Evolutionary conservation across 2,797 vertebrate species (phyloP), one percentile per base, ranked within the genome.

Genomic region (Acanthurus tractus): DNA sequence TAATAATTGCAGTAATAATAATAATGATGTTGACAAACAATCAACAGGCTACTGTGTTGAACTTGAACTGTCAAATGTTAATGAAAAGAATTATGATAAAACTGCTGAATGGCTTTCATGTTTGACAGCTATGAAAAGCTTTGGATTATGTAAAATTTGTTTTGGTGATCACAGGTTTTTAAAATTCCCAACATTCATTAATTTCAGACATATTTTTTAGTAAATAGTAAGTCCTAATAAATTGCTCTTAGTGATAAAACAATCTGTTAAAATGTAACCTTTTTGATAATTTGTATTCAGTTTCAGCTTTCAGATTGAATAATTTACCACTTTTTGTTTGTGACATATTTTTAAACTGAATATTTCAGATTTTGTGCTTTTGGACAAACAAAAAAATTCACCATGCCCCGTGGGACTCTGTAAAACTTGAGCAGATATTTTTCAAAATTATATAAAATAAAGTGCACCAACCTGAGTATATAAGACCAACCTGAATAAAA

Each of bases 1-100:
- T 54, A 22, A 61, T 44, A 62, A 62, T n/a, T 29, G 25, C 25
- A 38, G 38, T 0, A 57, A 6, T 22, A 52, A 29, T 14, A 29
- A 2, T 42, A 58, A 48, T 50, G 44, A 50, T 76, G 14, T 61
- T 67, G 49, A 64, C 36, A 65, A 63, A 15, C 4, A 70, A 20
- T 67, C 58, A 38, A 40, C 25, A 62, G 49, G n/a, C 8, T 62
- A 23, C 40, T 61, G 13, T 48, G 45, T 56, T 63, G 9, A 52
- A 69, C 20, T 45, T 58, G 14, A 36, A 57, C 44, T 22, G 23
- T 18, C 18, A 25, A 52, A 50, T 38, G 14, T n/a, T 0, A 64
- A 0, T 59, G 48, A 54, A 49, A 29, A 40, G 0, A 44, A 38
- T 57, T 23, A 53, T 13, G 9, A 25, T n/a, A 22, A 6, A 59